A percentile compares a stretch with the other conserved stretches of the same genome.
Evolutionary conservation across 2,797 vertebrate species (phyloP).

Genomic region (Triplophysa yarkandensis): DNA sequence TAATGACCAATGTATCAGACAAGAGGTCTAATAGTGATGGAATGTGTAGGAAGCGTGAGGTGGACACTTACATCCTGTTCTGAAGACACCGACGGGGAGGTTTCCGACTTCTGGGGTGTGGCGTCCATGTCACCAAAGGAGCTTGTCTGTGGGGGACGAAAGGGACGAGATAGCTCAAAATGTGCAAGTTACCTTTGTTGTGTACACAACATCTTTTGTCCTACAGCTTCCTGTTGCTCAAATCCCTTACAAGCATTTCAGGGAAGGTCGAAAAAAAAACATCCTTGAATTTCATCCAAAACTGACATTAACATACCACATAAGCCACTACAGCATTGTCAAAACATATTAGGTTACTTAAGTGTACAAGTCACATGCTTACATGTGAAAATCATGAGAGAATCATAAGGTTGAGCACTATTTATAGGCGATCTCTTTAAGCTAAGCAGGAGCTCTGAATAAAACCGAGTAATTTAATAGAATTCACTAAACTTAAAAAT

Average conservation of each 20-base stretch:
- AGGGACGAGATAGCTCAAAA: conserved; percentile 1
- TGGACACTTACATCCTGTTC: conserved; percentile 83
- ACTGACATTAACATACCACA: neutral
- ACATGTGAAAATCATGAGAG: neutral
- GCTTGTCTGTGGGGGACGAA: conserved; percentile 73
- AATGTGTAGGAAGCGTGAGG: conserved; percentile 51
- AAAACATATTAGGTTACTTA: neutral
- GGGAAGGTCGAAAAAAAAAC: no score
- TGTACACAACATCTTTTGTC: neutral
- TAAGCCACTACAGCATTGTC: neutral
- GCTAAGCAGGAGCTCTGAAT: neutral
- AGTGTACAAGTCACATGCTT: conserved; percentile 4
- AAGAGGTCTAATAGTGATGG: conserved; percentile 43
- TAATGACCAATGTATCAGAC: conserved; percentile 11
- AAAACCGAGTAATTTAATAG: no score
- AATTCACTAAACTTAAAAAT: neutral
- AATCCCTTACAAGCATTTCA: neutral
- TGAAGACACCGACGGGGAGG: conserved; percentile 69
- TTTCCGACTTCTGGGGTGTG: conserved; percentile 74
- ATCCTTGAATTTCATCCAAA: neutral
- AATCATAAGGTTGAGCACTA: neutral
- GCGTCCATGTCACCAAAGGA: conserved; percentile 83
- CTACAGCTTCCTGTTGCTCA: neutral
- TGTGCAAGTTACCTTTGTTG: neutral
- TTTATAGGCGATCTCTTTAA: neutral